Evolutionary conservation across 2,797 vertebrate genomes (phyloP).

Genomic region (Pyrocephalus nanus): DNA sequence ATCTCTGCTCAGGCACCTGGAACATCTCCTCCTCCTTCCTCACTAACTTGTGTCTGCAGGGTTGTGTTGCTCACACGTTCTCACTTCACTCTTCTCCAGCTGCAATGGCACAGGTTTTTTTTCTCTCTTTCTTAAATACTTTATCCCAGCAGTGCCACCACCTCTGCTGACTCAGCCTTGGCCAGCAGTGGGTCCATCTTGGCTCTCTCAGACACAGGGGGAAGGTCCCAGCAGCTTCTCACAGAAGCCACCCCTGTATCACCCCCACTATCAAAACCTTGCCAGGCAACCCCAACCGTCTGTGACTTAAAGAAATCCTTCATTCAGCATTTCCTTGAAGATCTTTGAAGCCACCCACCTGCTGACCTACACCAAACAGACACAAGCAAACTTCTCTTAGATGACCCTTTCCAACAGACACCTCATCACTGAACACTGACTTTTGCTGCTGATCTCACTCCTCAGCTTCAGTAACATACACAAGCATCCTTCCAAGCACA

Average conservation of each 20-base stretch:
- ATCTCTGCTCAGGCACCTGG: not conserved
- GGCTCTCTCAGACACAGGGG: not conserved
- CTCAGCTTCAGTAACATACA: not conserved
- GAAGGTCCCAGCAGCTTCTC: not conserved
- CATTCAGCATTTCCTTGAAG: not conserved
- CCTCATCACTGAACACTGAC: not conserved
- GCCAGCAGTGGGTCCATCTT: not conserved
- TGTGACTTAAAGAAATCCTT: not conserved
- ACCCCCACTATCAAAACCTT: not conserved
- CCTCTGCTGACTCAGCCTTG: not conserved
- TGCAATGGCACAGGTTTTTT: not conserved
- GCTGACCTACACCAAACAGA: not conserved
- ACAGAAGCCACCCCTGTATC: not conserved
- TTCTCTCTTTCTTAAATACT: not conserved
- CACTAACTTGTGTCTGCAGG: not conserved
- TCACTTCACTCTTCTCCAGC: not conserved
- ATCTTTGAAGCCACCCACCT: not conserved
- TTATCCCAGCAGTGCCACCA: not conserved
- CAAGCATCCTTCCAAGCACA: not conserved
- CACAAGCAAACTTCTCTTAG: not conserved
- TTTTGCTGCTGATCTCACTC: not conserved
- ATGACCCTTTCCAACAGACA: not conserved
- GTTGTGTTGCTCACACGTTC: not conserved
- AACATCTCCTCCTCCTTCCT: not conserved
- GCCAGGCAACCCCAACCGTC: not conserved